Evolutionary conservation across 2,797 vertebrate species (phyloP).

Genomic region (Coranthus polyacanthus): DNA sequence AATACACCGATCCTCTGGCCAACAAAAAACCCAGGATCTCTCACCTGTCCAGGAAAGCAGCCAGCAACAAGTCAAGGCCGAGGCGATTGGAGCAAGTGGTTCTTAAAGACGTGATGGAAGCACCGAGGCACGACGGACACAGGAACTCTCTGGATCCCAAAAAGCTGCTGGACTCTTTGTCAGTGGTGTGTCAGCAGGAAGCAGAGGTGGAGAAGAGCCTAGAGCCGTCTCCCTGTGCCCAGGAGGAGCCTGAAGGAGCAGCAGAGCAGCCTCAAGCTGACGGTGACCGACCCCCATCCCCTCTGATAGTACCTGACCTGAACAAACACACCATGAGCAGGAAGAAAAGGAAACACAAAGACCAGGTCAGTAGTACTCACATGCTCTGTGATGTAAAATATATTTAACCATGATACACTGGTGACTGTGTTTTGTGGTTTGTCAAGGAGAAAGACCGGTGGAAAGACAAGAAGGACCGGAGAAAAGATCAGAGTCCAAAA

Average conservation of each 20-base stretch:
- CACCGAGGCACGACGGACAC: conserved; percentile 42
- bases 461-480: conserved; percentile 49
- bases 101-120: conserved; percentile 24
- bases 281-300: conserved; percentile 49
- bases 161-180: conserved; percentile 83
- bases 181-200: conserved; percentile 82
- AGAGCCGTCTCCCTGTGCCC: conserved; percentile 71
- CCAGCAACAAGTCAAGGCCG: conserved; percentile 72
- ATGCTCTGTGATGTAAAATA: background rate
- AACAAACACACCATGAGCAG: conserved; percentile 55
- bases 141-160: conserved; percentile 77
- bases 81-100: conserved; percentile 68
- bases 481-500: conserved; percentile 37
- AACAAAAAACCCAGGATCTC: conserved; percentile 92
- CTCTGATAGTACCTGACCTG: conserved; percentile 20
- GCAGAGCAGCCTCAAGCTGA: conserved; percentile 38
- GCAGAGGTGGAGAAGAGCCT: conserved; percentile 67
- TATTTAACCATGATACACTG: background rate
- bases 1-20: conserved; percentile 89
- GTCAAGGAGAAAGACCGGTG: conserved; percentile 57
- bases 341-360: conserved; percentile 73
- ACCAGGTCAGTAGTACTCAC: conserved; percentile 46
- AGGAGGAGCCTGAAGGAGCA: conserved; percentile 58
- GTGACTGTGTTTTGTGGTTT: conserved; percentile 7
- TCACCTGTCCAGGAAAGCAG: conserved; percentile 82